A percentile compares a stretch with the other conserved stretches of the same genome.
Evolutionary conservation across 1,140 invertebrate species (phyloP).

Genomic region (Bombus affinis): DNA sequence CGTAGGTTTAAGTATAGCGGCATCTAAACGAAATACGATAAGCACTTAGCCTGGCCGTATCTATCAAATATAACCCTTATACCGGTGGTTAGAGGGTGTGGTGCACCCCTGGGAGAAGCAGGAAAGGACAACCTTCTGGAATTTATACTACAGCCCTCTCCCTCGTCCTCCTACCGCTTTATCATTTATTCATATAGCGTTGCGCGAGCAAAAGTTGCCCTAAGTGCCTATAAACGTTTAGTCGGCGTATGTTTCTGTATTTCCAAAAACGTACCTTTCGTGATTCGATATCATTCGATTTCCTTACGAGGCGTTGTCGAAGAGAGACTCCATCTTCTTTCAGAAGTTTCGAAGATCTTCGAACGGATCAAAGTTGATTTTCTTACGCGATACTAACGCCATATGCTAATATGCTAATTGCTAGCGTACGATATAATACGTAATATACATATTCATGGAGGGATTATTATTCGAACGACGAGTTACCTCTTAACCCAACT

Average conservation of each 20-base stretch:
- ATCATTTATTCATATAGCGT: conserved; percentile 82
- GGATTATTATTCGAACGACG: no score
- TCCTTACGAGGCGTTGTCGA: neutral
- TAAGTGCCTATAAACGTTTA: conserved; percentile 79
- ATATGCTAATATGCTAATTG: no score
- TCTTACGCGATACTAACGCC: no score
- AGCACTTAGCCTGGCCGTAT: conserved; percentile 80
- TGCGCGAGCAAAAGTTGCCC: conserved; percentile 79
- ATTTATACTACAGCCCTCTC: conserved; percentile 79
- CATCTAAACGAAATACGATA: conserved; percentile 80
- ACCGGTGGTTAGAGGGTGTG: conserved; percentile 68
- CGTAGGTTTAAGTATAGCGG: conserved; percentile 42
- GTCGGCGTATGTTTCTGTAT: conserved; percentile 71
- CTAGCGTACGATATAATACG: no score
- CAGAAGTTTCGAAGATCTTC: neutral
- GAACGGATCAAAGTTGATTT: neutral
- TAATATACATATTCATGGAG: no score
- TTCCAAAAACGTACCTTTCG: conserved; percentile 49
- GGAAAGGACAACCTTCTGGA: conserved; percentile 78
- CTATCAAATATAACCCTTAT: conserved; percentile 83
- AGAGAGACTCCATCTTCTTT: neutral
- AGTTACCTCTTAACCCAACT: no score
- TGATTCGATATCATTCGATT: conserved; percentile 62
- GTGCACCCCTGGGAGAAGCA: conserved; percentile 72
- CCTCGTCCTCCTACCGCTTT: conserved; percentile 69